phyloP scores from a whole-genome alignment of 2,888 invertebrate genomes.

The Portevinia maculata region DNA sequence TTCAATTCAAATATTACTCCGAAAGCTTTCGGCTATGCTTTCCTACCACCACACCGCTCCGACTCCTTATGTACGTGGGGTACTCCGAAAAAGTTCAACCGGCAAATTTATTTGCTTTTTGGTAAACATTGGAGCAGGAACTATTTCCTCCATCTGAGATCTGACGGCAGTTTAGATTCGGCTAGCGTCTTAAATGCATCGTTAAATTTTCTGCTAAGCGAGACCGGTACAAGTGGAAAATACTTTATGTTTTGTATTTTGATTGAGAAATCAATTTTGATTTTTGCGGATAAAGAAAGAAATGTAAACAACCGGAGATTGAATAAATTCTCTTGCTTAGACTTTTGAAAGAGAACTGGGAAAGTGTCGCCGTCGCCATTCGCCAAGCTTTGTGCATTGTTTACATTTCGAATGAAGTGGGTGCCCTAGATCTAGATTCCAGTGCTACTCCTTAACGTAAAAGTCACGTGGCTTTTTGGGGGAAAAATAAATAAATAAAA shows the following conservation, averaged over 20 bases:
- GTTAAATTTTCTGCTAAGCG: neutral
- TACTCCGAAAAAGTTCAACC: constrained; percentile 56
- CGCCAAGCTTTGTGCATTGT: constrained; percentile 15
- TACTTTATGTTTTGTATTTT: too few species aligned
- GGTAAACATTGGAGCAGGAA: neutral
- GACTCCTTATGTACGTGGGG: neutral
- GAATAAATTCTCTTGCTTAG: neutral
- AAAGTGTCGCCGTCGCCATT: neutral
- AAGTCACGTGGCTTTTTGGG: constrained; percentile 41
- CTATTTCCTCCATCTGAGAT: constrained; percentile 13
- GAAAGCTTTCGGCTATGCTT: constrained; percentile 35
- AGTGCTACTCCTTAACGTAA: constrained; percentile 20
- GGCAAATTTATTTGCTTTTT: constrained; percentile 27
- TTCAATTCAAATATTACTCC: constrained; percentile 31
- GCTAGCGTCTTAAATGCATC: constrained; percentile 46
- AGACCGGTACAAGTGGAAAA: neutral
- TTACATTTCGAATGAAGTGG: constrained; percentile 34
- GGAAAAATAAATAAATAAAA: neutral
- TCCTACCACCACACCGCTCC: neutral
- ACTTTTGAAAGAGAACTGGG: neutral
- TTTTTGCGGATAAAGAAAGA: neutral
- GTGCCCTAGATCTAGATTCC: too few species aligned
- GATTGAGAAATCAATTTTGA: too few species aligned
- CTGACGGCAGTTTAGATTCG: constrained; percentile 34
- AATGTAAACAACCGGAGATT: constrained; percentile 27